phyloP scores from a whole-genome alignment of 2,888 invertebrate genomes.

The Tinea pellionella region DNA sequence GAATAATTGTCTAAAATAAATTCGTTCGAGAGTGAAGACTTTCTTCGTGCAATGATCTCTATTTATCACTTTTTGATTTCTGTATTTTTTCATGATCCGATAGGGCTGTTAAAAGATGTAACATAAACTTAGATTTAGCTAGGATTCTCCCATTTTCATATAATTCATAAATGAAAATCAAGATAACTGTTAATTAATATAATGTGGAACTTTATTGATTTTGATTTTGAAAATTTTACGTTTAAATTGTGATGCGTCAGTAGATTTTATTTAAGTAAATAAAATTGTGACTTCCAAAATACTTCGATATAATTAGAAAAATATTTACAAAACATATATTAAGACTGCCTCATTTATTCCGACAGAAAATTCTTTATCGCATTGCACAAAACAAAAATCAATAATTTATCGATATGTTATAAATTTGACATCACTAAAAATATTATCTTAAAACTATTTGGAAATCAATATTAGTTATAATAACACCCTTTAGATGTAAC shows the following conservation, averaged over 20 bases:
- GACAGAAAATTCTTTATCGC: not conserved
- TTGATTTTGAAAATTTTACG: too few species aligned
- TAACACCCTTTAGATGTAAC: not conserved
- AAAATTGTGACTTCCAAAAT: not conserved
- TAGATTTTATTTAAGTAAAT: not conserved
- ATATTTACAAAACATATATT: not conserved
- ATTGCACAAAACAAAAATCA: not conserved
- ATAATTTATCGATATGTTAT: not conserved
- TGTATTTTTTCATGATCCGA: too few species aligned
- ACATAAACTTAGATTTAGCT: too few species aligned
- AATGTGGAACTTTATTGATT: not conserved
- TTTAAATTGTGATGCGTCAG: not conserved
- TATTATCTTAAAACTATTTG: not conserved
- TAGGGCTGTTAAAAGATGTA: too few species aligned
- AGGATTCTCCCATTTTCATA: not conserved
- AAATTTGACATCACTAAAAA: not conserved
- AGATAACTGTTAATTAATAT: not conserved
- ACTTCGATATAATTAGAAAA: not conserved
- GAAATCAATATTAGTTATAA: not conserved
- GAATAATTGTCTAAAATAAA: too few species aligned
- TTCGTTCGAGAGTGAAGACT: too few species aligned
- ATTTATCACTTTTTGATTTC: too few species aligned
- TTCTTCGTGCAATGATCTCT: too few species aligned
- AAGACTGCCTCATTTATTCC: not conserved
- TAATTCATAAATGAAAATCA: not conserved